Base-by-base conservation (phyloP, 30 jellyfish, hydroid and myxozoan species). In the Sanderia malayensis region DNA sequence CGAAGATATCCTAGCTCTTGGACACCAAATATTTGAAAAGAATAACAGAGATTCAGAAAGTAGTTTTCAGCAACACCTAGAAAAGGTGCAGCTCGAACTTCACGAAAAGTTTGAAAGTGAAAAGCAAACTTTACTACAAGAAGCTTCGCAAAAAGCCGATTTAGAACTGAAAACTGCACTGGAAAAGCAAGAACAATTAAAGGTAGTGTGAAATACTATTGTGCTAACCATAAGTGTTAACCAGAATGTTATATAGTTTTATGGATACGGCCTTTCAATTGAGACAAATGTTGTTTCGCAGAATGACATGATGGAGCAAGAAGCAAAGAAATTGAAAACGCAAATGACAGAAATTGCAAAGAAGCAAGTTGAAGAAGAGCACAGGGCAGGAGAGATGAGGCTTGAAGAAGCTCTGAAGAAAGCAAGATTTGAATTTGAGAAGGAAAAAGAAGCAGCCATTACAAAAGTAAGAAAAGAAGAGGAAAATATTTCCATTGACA, bases 281-380 rank as follows among this genome's bases (percentile, higher is more conserved):
- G 7, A 6, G 1, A 15, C 0, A 11, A 8, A 7, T 20, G n/a
- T 67, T 32, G 0, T 41, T 27, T 46, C 37, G 8, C 66, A 71
- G 83, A 73, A 71, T 6, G 28, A 33, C 1, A 17, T 2, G 32
- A 3, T 71, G 18, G 46, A 62, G 46, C 67, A 76, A 0, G 87
- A 76, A 33, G 72, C 87, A 15, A 61, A 74, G 55, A 72, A 72
- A 8, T 69, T 74, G 22, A 60, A 58, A 34, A 68, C 65, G 21
- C 47, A 57, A 0, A 74, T 74, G 86, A 44, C 44, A 8, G 61
- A 71, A 58, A 34, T 71, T 24, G 70, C 83, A 55, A 55, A 31
- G 24, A 28, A 47, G 17, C 79, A 62, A 46, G 87, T 76, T 0
- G 87, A 76, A 34, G 72, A 76, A 44, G 87, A 76, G 28, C 87